Conservation (phyloP, 2,113 vertebrate genomes). For the Cranoglanis bouderius region DNA sequence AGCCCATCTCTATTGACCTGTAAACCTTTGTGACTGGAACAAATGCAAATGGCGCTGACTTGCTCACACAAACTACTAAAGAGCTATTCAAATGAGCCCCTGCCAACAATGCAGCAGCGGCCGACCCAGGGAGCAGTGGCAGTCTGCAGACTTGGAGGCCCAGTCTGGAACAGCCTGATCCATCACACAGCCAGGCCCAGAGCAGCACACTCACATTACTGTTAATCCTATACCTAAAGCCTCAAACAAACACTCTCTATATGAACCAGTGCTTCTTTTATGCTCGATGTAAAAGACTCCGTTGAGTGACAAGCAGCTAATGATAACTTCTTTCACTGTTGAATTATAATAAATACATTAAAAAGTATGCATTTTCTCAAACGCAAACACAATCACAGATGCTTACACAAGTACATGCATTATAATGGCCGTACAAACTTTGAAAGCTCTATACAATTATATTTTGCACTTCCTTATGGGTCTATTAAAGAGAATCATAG, state of each 20-base stretch:
- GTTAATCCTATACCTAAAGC: conserved; percentile 11
- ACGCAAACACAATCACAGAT: neutral
- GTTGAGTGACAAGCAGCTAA: conserved; percentile 17
- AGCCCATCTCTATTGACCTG: conserved; percentile 90
- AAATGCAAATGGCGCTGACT: conserved; percentile 95
- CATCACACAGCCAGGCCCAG: conserved; percentile 29
- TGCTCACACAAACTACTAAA: conserved; percentile 86
- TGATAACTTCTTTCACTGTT: neutral
- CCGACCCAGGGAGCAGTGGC: conserved; percentile 72
- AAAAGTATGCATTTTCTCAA: neutral
- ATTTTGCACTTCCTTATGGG: neutral
- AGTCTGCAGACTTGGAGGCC: conserved; percentile 59
- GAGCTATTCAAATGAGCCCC: conserved; percentile 85
- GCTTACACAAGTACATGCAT: neutral
- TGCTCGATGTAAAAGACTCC: neutral
- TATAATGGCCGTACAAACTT: neutral
- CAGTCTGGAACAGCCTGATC: conserved; percentile 65
- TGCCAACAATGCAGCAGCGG: conserved; percentile 83
- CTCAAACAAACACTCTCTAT: conserved; percentile 18
- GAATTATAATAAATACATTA: conserved; percentile 4
- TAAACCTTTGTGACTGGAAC: conserved; percentile 95
- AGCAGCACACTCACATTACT: conserved; percentile 15
- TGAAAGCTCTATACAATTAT: neutral
- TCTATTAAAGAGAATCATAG: neutral
- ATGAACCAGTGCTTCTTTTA: conserved; percentile 1